Evolutionary conservation across 2,888 invertebrate genomes (phyloP), one percentile per base, ranked within the genome.

Genomic region (Asteroscopus sphinx): DNA sequence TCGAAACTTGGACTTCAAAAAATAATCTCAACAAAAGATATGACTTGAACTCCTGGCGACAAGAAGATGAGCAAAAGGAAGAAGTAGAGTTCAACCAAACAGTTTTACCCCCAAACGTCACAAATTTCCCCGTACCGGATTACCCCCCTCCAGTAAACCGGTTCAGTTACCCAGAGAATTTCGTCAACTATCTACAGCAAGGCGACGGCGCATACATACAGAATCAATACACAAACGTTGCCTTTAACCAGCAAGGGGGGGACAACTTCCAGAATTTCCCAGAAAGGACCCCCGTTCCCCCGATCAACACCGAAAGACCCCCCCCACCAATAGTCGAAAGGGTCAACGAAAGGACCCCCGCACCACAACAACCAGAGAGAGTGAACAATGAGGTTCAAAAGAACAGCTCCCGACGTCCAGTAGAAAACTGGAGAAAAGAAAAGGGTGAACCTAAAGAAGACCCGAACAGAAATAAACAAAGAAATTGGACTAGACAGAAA

Each of bases 41-140:
- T 21, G 93, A 94, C 16, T 59, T 93, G 9, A 94, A 93, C 64
- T 90, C 93, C 0, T 94, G 93, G 93, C 73, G 93, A 42, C 93
- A 93, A 21, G 70, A 74, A 0, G 92, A 91, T 0, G 88, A 89
- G 3, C 87, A 89, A 8, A 78, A 84, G 5, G 92, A 91, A 2
- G 84, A 85, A 13, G n/a, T 71, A 0, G 89, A 90, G 0, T 91
- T 84, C 55, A 90, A 89, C 40, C 91, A 92, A 0, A 82, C 88
- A 0, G 89, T 88, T 0, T 32, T 89, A 30, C 91, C 91, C 0
- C 90, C 92, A 0, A 85, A 76, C 12, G 71, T 79, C 47, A 68
- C 52, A 33, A 7, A 32, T 0, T 75, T 75, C 5, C 52, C 68
- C 0, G 61, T 75, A 0, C 87, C 88, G 0, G 91, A 90, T 28